Evolutionary conservation across 92 coral and sea anemone genomes (phyloP).

Genomic region (Zoanthus sociatus): DNA sequence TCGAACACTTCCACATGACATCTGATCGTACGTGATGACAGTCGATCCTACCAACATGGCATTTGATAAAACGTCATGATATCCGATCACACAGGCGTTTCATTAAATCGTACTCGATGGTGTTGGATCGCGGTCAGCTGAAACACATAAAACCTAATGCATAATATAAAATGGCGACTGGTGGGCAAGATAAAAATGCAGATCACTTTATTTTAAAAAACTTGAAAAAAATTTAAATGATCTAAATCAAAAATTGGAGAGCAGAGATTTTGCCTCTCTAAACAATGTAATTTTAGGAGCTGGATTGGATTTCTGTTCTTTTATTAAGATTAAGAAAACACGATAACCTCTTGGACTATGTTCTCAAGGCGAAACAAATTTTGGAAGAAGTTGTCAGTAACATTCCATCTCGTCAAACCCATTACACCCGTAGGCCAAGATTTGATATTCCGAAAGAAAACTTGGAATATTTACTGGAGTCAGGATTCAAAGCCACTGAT

Average conservation of each 20-base stretch:
- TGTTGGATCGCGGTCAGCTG: background rate
- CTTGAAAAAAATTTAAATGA: conserved; percentile 21
- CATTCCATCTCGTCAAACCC: background rate
- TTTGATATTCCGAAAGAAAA: conserved; percentile 47
- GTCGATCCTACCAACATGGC: background rate
- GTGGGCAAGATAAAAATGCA: conserved; percentile 13
- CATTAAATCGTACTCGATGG: background rate
- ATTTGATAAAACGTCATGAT: background rate
- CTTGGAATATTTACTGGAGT: conserved; percentile 49
- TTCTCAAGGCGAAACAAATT: conserved; percentile 5
- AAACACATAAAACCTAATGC: background rate
- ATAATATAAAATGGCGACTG: conserved; percentile 6
- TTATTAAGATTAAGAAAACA: background rate
- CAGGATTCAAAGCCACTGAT: conserved; percentile 70
- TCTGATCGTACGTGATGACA: background rate
- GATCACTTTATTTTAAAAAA: background rate
- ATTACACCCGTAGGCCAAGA: conserved; percentile 43
- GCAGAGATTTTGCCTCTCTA: conserved; percentile 22
- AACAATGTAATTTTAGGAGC: background rate
- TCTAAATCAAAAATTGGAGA: conserved; percentile 11
- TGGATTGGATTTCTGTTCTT: conserved; percentile 28
- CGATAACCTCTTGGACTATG: background rate
- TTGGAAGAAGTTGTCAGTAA: background rate
- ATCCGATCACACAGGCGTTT: background rate
- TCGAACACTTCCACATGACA: background rate